These are phyloP conservation scores for Trichoplusia ni DNA, from an alignment of 1,140 invertebrate species.

Conservation along the genomic window DNA sequence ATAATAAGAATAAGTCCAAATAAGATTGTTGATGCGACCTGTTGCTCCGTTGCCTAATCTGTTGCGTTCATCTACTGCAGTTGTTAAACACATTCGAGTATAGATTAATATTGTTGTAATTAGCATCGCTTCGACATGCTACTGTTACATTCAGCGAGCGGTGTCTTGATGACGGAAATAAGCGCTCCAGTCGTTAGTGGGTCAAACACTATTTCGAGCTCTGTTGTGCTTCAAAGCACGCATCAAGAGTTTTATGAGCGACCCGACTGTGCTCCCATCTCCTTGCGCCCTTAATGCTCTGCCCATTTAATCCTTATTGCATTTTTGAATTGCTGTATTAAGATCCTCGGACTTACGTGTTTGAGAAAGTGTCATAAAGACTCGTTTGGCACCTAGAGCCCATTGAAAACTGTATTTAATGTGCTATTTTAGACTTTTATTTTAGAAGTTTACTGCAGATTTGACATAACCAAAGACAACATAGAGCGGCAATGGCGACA, in stretches of 20 bases:
- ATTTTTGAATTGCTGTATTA: no score
- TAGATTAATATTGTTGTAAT: slow-evolving; percentile 26
- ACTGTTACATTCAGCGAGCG: slow-evolving; percentile 42
- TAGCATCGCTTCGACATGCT: slow-evolving; percentile 51
- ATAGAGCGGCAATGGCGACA: no score
- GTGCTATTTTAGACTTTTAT: no score
- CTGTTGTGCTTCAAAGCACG: slow-evolving; percentile 67
- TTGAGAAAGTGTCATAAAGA: no score
- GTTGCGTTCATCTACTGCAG: slow-evolving; percentile 2
- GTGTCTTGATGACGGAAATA: slow-evolving; percentile 76
- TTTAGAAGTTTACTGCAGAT: no score
- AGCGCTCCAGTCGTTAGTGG: slow-evolving; percentile 76
- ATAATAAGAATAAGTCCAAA: slow-evolving; percentile 27
- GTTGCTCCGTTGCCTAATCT: no score
- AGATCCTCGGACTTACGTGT: no score
- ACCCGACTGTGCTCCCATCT: slow-evolving; percentile 45
- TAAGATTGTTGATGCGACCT: slow-evolving; percentile 2
- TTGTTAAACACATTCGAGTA: no score
- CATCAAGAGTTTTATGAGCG: slow-evolving; percentile 62
- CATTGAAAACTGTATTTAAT: no score
- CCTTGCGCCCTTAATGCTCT: slow-evolving; percentile 46
- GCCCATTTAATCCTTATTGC: slow-evolving; percentile 37
- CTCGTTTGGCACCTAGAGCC: no score
- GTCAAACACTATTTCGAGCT: slow-evolving; percentile 76
- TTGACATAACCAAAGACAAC: no score